Evolutionary conservation across 2,797 vertebrate species (phyloP).

Genomic region (Leptatherina wallacei): DNA sequence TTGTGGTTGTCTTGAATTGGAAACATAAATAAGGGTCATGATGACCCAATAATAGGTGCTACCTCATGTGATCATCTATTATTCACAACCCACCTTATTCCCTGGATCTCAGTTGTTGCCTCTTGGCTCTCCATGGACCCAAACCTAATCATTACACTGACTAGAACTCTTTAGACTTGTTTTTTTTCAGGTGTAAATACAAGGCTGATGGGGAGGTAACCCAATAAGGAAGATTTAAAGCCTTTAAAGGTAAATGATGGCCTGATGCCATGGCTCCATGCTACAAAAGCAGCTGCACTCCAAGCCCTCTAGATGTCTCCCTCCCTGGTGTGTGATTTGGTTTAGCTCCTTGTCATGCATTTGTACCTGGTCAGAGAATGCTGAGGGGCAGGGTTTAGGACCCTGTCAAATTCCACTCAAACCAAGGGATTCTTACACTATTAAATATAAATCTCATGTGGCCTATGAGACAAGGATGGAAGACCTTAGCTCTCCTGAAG

Average conservation of each 20-base stretch:
- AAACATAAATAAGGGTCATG: conserved; percentile 28
- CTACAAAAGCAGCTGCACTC: conserved; percentile 40
- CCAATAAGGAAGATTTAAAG: conserved; percentile 70
- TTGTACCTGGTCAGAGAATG: conserved; percentile 43
- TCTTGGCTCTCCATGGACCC: conserved; percentile 51
- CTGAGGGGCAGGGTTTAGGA: conserved; percentile 55
- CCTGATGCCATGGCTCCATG: conserved; percentile 30
- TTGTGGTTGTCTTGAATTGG: conserved; percentile 15
- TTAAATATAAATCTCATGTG: conserved; percentile 74
- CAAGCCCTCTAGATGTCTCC: conserved; percentile 44
- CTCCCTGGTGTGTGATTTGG: conserved; percentile 40
- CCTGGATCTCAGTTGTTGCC: conserved; percentile 37
- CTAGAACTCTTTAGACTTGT: conserved; percentile 40
- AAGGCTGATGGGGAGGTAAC: conserved; percentile 61
- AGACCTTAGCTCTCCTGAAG: conserved; percentile 60
- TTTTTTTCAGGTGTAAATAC: conserved; percentile 65
- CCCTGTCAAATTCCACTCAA: conserved; percentile 68
- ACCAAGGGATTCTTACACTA: conserved; percentile 68
- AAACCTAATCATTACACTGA: conserved; percentile 69
- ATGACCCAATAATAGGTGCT: conserved; percentile 36
- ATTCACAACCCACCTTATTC: conserved; percentile 41
- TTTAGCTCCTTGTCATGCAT: conserved; percentile 52
- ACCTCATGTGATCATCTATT: conserved; percentile 35
- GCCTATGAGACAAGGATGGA: conserved; percentile 59
- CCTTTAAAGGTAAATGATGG: conserved; percentile 32